These are phyloP conservation scores for Caenorhabditis inopinata DNA, from an alignment of 1,140 invertebrate species.

Conservation along the genomic window DNA sequence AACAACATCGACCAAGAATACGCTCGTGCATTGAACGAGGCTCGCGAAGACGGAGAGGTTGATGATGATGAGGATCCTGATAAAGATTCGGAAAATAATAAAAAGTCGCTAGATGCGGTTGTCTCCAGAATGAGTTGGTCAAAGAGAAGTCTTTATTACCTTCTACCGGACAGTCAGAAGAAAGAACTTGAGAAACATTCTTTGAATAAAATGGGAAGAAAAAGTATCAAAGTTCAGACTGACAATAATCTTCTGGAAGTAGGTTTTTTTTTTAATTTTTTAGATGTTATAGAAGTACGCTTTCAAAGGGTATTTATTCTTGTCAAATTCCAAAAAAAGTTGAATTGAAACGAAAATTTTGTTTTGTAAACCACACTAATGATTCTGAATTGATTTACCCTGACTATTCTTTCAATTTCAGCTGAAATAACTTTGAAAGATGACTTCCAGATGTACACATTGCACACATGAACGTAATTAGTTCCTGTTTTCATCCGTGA, in stretches of 20 bases:
- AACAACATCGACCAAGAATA: conserved; percentile 45
- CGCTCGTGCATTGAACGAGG: conserved; percentile 37
- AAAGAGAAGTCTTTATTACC: conserved; percentile 27
- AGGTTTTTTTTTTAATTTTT: not conserved
- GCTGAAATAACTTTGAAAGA: no score
- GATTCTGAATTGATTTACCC: no score
- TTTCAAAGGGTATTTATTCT: not conserved
- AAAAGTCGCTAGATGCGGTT: conserved; percentile 34
- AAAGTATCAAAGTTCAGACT: conserved; percentile 26
- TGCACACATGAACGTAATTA: not conserved
- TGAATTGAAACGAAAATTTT: not conserved
- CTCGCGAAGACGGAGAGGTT: conserved; percentile 39
- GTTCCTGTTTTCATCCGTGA: not conserved
- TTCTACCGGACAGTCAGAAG: conserved; percentile 38
- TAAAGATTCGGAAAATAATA: conserved; percentile 20
- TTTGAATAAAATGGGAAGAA: conserved; percentile 26
- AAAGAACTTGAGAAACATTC: conserved; percentile 26
- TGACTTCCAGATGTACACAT: not conserved
- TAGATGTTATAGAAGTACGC: no score
- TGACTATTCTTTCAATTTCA: no score
- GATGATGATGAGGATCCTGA: conserved; percentile 8
- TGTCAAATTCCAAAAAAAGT: not conserved
- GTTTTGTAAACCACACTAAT: not conserved
- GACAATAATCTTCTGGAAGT: conserved; percentile 31
- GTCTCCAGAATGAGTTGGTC: conserved; percentile 40